phyloP scores from a whole-genome alignment of 2,888 invertebrate species.

The Trisateles emortualis region DNA sequence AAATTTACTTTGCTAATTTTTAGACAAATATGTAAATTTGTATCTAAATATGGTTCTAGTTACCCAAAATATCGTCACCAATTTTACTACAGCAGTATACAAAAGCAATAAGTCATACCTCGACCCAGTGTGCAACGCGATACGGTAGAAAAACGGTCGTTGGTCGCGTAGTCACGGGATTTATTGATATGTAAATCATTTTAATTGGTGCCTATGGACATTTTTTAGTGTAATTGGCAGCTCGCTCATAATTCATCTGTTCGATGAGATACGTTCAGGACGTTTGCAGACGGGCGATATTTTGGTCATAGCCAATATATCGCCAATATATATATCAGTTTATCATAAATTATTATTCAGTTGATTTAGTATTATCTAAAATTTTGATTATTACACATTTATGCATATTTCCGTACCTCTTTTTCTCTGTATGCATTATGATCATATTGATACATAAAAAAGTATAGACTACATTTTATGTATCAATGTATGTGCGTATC shows the following conservation, averaged over 20 bases:
- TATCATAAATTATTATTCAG: too few relatives aligned
- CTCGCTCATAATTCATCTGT: constrained; percentile 75
- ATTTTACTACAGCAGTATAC: constrained; percentile 7
- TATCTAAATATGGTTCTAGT: not conserved
- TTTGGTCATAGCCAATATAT: too few relatives aligned
- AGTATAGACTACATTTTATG: too few relatives aligned
- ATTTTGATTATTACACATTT: too few relatives aligned
- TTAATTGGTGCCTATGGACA: constrained; percentile 83
- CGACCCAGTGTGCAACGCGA: constrained; percentile 49
- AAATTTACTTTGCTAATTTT: too few relatives aligned
- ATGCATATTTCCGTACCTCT: too few relatives aligned
- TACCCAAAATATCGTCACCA: not conserved
- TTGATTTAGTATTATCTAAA: too few relatives aligned
- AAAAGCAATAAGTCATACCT: constrained; percentile 40
- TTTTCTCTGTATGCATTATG: too few relatives aligned
- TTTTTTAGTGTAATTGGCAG: constrained; percentile 85
- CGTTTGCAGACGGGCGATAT: constrained; percentile 28
- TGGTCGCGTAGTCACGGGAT: constrained; percentile 65
- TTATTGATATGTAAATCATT: constrained; percentile 86
- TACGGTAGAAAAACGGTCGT: constrained; percentile 42
- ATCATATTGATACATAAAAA: too few relatives aligned
- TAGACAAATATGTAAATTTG: too few relatives aligned
- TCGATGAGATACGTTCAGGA: constrained; percentile 50
- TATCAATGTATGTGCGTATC: too few relatives aligned
- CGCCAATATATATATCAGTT: too few relatives aligned